Conservation (phyloP, 2,797 vertebrate species). For the Carapus acus region DNA sequence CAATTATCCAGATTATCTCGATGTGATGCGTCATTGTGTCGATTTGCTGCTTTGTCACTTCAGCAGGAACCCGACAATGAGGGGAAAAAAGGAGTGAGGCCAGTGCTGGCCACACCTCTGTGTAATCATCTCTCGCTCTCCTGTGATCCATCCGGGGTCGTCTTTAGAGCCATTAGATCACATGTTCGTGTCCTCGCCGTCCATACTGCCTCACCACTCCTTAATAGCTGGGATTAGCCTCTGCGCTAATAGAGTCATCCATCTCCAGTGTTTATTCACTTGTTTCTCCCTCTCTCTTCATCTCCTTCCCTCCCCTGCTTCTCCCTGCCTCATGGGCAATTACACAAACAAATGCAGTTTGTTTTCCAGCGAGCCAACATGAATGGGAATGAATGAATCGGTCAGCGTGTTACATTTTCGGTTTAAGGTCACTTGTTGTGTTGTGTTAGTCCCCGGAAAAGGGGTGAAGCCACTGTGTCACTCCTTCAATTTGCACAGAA, state of each 20-base stretch:
- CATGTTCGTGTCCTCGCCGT: constrained; percentile 48
- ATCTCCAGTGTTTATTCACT: constrained; percentile 67
- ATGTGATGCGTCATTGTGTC: too few relatives aligned
- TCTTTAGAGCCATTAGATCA: constrained; percentile 63
- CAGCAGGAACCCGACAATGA: too few relatives aligned
- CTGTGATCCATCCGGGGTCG: constrained; percentile 45
- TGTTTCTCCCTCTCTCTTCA: constrained; percentile 31
- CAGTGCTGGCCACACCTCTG: neutral
- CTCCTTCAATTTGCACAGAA: constrained; percentile 48
- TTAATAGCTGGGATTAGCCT: constrained; percentile 67
- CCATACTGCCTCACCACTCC: constrained; percentile 51
- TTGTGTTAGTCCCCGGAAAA: constrained; percentile 40
- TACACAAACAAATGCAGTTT: constrained; percentile 70
- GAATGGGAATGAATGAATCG: constrained; percentile 51
- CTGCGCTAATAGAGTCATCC: constrained; percentile 67
- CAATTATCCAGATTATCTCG: too few relatives aligned
- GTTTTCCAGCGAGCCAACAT: constrained; percentile 49
- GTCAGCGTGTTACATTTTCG: constrained; percentile 47
- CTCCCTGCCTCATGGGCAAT: constrained; percentile 66
- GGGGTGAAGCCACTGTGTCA: constrained; percentile 52
- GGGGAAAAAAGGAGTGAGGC: too few relatives aligned
- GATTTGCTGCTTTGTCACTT: too few relatives aligned
- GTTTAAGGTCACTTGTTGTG: constrained; percentile 55
- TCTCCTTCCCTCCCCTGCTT: constrained; percentile 27
- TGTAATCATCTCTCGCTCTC: constrained; percentile 46